phyloP scores from a whole-genome alignment of 2,888 invertebrate species.

The Metopia argyrocephala region DNA sequence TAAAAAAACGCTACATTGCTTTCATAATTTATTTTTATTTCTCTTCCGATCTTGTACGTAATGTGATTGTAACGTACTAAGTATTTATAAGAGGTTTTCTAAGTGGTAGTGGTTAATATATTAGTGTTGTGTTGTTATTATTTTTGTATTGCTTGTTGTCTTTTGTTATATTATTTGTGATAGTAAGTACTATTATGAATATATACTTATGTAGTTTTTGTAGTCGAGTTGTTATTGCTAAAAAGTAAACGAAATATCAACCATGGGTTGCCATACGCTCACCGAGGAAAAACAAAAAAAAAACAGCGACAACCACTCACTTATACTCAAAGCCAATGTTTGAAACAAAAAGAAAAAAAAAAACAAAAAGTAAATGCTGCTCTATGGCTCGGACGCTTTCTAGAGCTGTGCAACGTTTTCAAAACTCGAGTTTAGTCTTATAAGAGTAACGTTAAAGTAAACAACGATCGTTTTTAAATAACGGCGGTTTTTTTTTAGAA shows the following conservation, averaged over 20 bases:
- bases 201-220: slow-evolving; percentile 31
- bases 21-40: background rate
- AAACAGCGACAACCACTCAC: slow-evolving; percentile 38
- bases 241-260: slow-evolving; percentile 51
- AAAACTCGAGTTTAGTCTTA: slow-evolving; percentile 75
- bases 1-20: slow-evolving; percentile 44
- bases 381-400: slow-evolving; percentile 59
- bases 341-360: background rate
- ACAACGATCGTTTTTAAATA: slow-evolving; percentile 68
- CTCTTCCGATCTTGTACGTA: slow-evolving; percentile 42
- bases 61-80: slow-evolving; percentile 40
- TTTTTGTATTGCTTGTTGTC: slow-evolving; percentile 36
- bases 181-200: slow-evolving; percentile 46
- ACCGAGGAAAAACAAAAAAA: slow-evolving; percentile 19
- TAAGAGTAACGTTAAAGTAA: slow-evolving; percentile 74
- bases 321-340: slow-evolving; percentile 52
- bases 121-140: slow-evolving; percentile 24
- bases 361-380: background rate
- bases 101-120: slow-evolving; percentile 55
- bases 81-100: slow-evolving; percentile 44
- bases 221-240: slow-evolving; percentile 21
- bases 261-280: slow-evolving; percentile 65
- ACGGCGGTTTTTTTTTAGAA: slow-evolving; percentile 57
- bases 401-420: slow-evolving; percentile 68
- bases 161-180: slow-evolving; percentile 54